These are phyloP conservation scores for Lasioglossum lativentre DNA, from an alignment of 2,888 invertebrate genomes.

Conservation along the genomic window DNA sequence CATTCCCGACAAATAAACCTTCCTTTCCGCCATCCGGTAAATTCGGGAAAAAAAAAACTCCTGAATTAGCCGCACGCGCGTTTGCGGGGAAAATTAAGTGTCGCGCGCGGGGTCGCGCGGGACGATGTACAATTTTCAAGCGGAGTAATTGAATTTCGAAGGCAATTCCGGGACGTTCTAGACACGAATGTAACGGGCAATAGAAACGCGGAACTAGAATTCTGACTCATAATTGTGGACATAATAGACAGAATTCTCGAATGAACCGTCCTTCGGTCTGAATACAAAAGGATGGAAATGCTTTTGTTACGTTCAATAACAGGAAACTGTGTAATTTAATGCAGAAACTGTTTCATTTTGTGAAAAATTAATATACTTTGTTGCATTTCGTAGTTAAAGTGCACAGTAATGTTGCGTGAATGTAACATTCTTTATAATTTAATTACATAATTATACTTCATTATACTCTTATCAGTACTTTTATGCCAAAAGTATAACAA, in stretches of 20 bases:
- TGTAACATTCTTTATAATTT: not conserved
- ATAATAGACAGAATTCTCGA: not conserved
- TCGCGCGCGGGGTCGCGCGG: not conserved
- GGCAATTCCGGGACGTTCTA: constrained; percentile 21
- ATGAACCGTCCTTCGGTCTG: not conserved
- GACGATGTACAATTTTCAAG: constrained; percentile 28
- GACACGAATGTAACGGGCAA: constrained; percentile 3
- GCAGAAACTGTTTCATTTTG: not conserved
- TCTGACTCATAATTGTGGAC: constrained; percentile 8
- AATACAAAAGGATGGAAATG: not conserved
- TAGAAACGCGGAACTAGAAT: constrained; percentile 30
- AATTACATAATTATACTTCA: not conserved
- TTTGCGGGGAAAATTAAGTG: constrained; percentile 8
- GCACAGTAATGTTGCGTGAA: not conserved
- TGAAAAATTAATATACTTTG: not conserved
- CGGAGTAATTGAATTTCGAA: constrained; percentile 36
- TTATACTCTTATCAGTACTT: not conserved
- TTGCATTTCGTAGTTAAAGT: not conserved
- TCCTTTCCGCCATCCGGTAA: not conserved
- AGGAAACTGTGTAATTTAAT: not conserved
- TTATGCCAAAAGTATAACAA: not conserved
- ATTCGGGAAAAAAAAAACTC: constrained; percentile 25
- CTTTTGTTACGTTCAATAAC: not conserved
- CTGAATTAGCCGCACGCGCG: not conserved
- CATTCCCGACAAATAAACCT: constrained; percentile 7